phyloP scores from a whole-genome alignment of 2,888 invertebrate species.

The Psylliodes chrysocephalus region DNA sequence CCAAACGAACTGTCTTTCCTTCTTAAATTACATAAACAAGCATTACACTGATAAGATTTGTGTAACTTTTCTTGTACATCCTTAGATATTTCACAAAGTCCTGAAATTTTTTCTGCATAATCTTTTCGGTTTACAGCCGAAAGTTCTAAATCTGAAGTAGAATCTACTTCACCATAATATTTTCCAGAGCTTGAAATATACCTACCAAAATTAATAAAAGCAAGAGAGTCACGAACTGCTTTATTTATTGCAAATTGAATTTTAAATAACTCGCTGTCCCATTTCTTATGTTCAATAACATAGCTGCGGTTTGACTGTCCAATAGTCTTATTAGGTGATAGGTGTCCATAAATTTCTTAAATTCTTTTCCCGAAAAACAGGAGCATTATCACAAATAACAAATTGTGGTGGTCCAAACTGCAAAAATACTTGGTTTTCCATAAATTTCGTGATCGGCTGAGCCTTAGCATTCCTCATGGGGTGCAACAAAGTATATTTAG shows the following conservation, averaged over 20 bases:
- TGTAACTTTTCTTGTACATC: too few species aligned
- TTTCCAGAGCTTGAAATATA: not conserved
- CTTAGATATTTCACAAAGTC: too few species aligned
- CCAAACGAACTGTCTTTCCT: too few species aligned
- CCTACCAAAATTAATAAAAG: conserved; percentile 39
- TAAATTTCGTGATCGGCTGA: too few species aligned
- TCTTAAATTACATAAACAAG: too few species aligned
- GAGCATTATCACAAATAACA: too few species aligned
- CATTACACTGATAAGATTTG: too few species aligned
- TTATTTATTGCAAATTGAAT: conserved; percentile 49
- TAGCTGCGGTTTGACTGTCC: conserved; percentile 46
- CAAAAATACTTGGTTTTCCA: too few species aligned
- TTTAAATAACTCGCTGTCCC: conserved; percentile 48
- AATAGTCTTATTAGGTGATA: conserved; percentile 12
- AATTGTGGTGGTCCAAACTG: too few species aligned
- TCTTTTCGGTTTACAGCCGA: not conserved
- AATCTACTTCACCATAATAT: conserved; percentile 7
- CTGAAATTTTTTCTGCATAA: too few species aligned
- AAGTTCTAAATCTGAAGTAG: not conserved
- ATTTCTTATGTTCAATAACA: conserved; percentile 34
- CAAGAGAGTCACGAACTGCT: conserved; percentile 47
- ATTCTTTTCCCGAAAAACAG: conserved; percentile 12
- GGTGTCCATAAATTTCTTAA: not conserved
- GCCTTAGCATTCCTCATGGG: too few species aligned
- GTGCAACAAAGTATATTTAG: conserved; percentile 32